Evolutionary conservation across 2,113 vertebrate genomes (phyloP).

Genomic region (Seriola aureovittata): DNA sequence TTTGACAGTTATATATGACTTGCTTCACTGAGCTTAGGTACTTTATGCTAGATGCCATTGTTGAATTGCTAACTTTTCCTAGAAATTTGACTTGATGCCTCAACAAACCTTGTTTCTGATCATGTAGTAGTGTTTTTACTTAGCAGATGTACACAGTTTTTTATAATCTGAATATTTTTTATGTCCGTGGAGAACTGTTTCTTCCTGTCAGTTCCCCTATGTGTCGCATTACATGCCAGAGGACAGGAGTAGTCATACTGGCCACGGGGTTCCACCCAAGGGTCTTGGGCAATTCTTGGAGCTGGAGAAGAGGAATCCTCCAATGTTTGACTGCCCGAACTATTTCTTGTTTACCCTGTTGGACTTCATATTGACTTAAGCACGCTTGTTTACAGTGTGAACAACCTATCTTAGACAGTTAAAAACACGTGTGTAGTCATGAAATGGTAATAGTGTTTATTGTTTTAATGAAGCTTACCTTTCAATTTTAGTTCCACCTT

Average conservation of each 20-base stretch:
- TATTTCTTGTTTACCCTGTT: slow-evolving; percentile 74
- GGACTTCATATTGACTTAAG: slow-evolving; percentile 69
- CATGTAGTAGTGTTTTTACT: background rate
- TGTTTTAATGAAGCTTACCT: background rate
- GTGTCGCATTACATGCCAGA: slow-evolving; percentile 39
- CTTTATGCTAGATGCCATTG: background rate
- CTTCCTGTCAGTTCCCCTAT: slow-evolving; percentile 3
- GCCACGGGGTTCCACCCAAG: slow-evolving; percentile 58
- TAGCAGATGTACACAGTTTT: background rate
- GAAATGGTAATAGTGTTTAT: background rate
- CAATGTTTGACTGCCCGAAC: slow-evolving; percentile 48
- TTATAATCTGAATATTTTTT: background rate
- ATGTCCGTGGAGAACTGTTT: background rate
- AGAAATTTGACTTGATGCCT: background rate
- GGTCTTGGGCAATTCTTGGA: slow-evolving; percentile 37
- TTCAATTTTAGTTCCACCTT: background rate
- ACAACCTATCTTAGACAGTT: slow-evolving; percentile 14
- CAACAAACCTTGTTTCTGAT: background rate
- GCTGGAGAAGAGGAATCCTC: slow-evolving; percentile 40
- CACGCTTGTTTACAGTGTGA: slow-evolving; percentile 26
- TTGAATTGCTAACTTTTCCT: slow-evolving; percentile 3
- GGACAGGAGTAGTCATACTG: slow-evolving; percentile 22
- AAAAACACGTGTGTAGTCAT: background rate
- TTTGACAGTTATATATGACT: background rate
- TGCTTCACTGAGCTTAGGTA: background rate